Evolutionary conservation across 2,888 invertebrate genomes (phyloP), one percentile per base, ranked within the genome.

Genomic region (Andrena fulva): DNA sequence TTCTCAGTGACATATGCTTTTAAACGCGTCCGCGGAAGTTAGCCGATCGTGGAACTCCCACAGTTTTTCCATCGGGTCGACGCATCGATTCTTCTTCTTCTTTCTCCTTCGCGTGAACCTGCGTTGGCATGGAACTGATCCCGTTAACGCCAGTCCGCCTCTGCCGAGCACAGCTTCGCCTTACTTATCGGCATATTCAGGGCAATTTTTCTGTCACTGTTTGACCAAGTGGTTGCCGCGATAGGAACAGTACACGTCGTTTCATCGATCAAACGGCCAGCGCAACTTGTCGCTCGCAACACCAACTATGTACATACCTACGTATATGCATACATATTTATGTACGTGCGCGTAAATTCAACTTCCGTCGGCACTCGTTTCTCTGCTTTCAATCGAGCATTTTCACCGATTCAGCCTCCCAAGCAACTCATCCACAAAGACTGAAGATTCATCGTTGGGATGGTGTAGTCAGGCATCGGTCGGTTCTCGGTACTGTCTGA

Each of bases 381-480:
- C n/a, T 20, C 24, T 5, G 16, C 6, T 48, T 42, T 56, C 67
- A 68, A 33, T 20, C 50, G 50, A 56, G 20, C 73, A 48, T 66
- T 66, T 69, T 63, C 35, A 35, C 20, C 48, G 35, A 42, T 29
- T 24, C 72, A 81, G 27, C 77, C 42, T 64, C 59, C 62, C 79
- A 77, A 70, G 69, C 84, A 76, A 73, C 87, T 82, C 80, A 85
- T 88, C 86, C 87, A 89, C 87, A 83, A 87, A 90, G 91, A 92
- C 92, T 92, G 92, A 89, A 90, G 90, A 91, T 90, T 84, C 89
- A 87, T 87, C 85, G 87, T 86, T 85, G 35, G 87, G 87, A 87
- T 89, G 90, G 88, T 86, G 88, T 90, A 88, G 89, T 91, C 88
- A 90, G 91, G 92, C 91, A 91, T 89, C 87, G 87, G 84, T 87